Evolutionary conservation across 2,888 invertebrate genomes (phyloP).

Genomic region (Ceratothoa steindachneri): DNA sequence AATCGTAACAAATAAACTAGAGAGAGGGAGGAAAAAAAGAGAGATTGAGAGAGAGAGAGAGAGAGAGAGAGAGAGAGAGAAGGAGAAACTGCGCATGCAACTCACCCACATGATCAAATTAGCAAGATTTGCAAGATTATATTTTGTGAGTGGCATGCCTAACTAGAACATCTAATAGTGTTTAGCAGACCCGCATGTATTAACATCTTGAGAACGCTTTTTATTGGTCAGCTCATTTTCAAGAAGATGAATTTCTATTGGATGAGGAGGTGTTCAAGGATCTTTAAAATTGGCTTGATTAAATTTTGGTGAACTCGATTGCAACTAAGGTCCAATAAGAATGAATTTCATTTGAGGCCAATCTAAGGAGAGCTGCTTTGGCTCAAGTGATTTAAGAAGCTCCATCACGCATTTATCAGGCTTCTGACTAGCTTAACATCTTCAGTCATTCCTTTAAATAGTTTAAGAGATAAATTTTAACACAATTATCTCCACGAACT

Average conservation of each 20-base stretch:
- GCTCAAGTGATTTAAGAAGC: neutral
- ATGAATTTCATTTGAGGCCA: neutral
- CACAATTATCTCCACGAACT: too few relatives aligned
- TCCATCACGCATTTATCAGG: neutral
- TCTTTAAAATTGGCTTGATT: slow-evolving; percentile 3
- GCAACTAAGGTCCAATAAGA: neutral
- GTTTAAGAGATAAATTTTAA: too few relatives aligned
- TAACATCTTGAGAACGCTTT: neutral
- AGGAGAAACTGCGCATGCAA: neutral
- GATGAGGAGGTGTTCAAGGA: neutral
- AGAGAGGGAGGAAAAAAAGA: too few relatives aligned
- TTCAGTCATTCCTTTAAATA: too few relatives aligned
- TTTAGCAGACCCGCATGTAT: slow-evolving; percentile 12
- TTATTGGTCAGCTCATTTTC: slow-evolving; percentile 5
- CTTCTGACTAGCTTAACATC: too few relatives aligned
- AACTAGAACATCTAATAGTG: slow-evolving; percentile 6
- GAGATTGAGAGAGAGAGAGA: too few relatives aligned
- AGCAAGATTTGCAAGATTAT: slow-evolving; percentile 12
- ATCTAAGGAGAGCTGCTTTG: neutral
- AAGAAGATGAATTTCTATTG: neutral
- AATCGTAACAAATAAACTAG: too few relatives aligned
- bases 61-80: neutral
- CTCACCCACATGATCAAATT: slow-evolving; percentile 12
- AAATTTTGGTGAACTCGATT: neutral
- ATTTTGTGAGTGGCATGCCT: slow-evolving; percentile 7